Base-by-base conservation (phyloP, 37 sponge, comb jelly and placozoan species). In the Tethya wilhelma region DNA sequence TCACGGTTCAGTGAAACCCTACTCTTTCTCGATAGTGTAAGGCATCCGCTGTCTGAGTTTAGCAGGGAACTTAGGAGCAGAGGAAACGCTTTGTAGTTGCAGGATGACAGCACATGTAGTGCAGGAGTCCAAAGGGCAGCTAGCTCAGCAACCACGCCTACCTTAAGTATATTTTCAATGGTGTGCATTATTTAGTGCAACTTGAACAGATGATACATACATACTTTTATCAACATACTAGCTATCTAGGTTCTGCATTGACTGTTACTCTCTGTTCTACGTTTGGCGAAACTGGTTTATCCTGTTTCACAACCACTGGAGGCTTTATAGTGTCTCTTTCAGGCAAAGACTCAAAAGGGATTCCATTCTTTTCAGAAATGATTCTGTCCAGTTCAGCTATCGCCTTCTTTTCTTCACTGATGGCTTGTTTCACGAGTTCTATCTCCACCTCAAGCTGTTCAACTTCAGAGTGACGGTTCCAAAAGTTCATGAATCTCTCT, bases 401-500 rank as follows among this genome's bases (percentile, higher is more conserved):
- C 42, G 11, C 56, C 31, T 32, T 34, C 45, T 62, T 69, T 45
- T 90, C 91, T 2, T 69, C 26, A 11, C 38, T 57, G 9, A 90
- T 76, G 14, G 60, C 82, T 12, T 80, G 49, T 42, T 81, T 57
- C 44, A 85, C 44, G n/a, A 65, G 12, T 1, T 20, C 19, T 2
- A 90, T 32, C 37, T 85, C 82, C 7, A 20, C 34, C 28, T 69
- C 71, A 5, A 81, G 44, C 22, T 8, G 7, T 0, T 38, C 38
- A 38, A 59, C 65, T 31, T 69, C 34, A 28, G 77, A 74, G n/a
- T 32, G n/a, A 44, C 36, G 73, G 59, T 90, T 71, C 76, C 86
- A 79, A 42, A 90, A 85, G 3, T 55, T 73, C 28, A 88, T 38
- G 55, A 81, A 82, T 14, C 77, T 39, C 0, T 22, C 29, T 38